Conservation (phyloP, 2,797 vertebrate species). For the Diplodus puntazzo region DNA sequence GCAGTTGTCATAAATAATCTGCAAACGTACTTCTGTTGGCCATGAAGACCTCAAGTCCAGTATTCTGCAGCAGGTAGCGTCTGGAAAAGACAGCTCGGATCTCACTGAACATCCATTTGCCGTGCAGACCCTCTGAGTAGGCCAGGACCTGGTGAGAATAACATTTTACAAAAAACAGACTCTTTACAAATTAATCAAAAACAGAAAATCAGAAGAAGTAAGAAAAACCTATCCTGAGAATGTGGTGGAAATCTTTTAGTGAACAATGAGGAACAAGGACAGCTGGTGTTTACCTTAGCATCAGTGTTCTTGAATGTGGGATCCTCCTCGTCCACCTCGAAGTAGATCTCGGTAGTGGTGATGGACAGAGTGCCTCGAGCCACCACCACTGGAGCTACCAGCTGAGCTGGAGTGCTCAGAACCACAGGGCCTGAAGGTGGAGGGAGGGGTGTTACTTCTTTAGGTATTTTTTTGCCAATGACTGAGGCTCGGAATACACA, state of each 20-base stretch:
- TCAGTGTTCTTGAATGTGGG: conserved; percentile 93
- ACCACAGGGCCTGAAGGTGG: conserved; percentile 91
- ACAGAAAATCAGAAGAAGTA: neutral
- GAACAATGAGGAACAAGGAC: neutral
- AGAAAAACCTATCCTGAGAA: neutral
- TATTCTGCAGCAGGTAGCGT: conserved; percentile 96
- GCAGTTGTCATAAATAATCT: neutral
- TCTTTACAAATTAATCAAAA: neutral
- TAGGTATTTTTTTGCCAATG: neutral
- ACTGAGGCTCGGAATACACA: neutral
- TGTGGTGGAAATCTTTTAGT: no score
- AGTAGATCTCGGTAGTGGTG: conserved; percentile 99
- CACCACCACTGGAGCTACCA: conserved; percentile 96
- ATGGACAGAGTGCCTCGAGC: conserved; percentile 97
- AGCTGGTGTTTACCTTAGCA: conserved; percentile 88
- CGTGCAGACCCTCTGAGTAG: conserved; percentile 97
- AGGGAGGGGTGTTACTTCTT: neutral
- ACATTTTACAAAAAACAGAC: neutral
- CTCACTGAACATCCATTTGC: conserved; percentile 99
- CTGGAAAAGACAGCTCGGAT: conserved; percentile 98
- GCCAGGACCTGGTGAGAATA: conserved; percentile 89
- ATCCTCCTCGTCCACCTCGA: conserved; percentile 98
- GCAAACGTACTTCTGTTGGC: conserved; percentile 95
- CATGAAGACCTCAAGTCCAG: conserved; percentile 98
- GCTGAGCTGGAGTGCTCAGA: conserved; percentile 96